phyloP scores from a whole-genome alignment of 2,888 invertebrate genomes.

The Cosmia trapezina region DNA sequence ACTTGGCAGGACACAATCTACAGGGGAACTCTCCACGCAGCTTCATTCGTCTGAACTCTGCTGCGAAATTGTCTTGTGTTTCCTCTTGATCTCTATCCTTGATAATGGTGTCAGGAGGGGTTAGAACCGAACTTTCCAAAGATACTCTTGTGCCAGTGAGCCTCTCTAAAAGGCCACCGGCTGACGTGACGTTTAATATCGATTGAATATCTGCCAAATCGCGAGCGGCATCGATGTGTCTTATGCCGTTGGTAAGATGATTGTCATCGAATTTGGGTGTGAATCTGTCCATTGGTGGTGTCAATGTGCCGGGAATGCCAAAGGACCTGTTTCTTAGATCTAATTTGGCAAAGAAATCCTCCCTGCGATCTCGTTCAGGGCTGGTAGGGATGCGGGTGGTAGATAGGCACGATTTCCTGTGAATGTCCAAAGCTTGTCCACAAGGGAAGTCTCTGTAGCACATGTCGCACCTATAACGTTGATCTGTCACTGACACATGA shows the following conservation, averaged over 20 bases:
- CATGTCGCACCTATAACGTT: slow-evolving; percentile 93
- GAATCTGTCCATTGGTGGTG: slow-evolving; percentile 85
- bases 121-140: slow-evolving; percentile 83
- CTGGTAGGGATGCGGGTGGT: slow-evolving; percentile 80
- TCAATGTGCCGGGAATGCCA: slow-evolving; percentile 85
- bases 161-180: slow-evolving; percentile 92
- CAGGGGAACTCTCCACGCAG: slow-evolving; percentile 97
- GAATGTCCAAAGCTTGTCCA: slow-evolving; percentile 92
- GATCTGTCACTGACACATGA: slow-evolving; percentile 90
- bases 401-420: slow-evolving; percentile 88
- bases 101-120: slow-evolving; percentile 84
- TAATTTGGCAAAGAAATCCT: slow-evolving; percentile 95
- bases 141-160: slow-evolving; percentile 87
- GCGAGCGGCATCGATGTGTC: slow-evolving; percentile 91
- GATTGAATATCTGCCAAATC: slow-evolving; percentile 97
- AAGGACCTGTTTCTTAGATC: slow-evolving; percentile 94
- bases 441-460: slow-evolving; percentile 94
- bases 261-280: slow-evolving; percentile 85
- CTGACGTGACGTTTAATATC: slow-evolving; percentile 94
- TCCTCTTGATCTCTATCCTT: slow-evolving; percentile 91
- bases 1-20: slow-evolving; percentile 96
- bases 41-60: slow-evolving; percentile 97
- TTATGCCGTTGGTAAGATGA: slow-evolving; percentile 82
- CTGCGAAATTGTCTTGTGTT: slow-evolving; percentile 95
- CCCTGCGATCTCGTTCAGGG: slow-evolving; percentile 92